These are phyloP conservation scores for Sinohyriopsis cumingii DNA, from an alignment of 2,888 invertebrate genomes.

Conservation along the genomic window DNA sequence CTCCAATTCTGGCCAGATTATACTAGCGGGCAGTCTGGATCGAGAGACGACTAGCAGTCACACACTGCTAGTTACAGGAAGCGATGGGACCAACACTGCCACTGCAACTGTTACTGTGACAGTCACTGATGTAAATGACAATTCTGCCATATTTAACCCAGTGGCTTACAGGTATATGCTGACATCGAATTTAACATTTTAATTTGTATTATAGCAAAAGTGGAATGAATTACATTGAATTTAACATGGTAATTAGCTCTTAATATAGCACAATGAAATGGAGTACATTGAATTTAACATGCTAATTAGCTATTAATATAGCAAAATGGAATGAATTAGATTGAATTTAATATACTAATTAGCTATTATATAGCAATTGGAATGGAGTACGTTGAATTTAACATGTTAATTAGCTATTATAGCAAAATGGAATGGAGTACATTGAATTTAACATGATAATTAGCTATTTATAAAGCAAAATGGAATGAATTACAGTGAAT, in stretches of 20 bases:
- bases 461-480: too few species aligned
- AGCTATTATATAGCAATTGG: too few species aligned
- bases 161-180: conserved; percentile 30
- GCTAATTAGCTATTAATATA: not conserved
- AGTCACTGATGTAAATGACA: conserved; percentile 63
- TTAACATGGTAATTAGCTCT: not conserved
- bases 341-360: too few species aligned
- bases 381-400: too few species aligned
- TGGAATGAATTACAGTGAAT: too few species aligned
- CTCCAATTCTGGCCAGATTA: conserved; percentile 40
- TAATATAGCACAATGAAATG: not conserved
- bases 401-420: too few species aligned
- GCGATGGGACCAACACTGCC: conserved; percentile 39
- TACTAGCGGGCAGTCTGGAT: conserved; percentile 38
- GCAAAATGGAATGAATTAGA: not conserved
- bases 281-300: not conserved
- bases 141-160: conserved; percentile 27
- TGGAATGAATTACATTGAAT: not conserved
- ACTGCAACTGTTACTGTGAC: conserved; percentile 51
- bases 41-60: conserved; percentile 37
- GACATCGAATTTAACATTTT: not conserved
- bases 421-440: too few species aligned
- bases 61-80: conserved; percentile 40
- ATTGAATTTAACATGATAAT: too few species aligned
- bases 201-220: not conserved